Conservation (phyloP, 2,113 vertebrate genomes). For the Ageneiosus marmoratus region DNA sequence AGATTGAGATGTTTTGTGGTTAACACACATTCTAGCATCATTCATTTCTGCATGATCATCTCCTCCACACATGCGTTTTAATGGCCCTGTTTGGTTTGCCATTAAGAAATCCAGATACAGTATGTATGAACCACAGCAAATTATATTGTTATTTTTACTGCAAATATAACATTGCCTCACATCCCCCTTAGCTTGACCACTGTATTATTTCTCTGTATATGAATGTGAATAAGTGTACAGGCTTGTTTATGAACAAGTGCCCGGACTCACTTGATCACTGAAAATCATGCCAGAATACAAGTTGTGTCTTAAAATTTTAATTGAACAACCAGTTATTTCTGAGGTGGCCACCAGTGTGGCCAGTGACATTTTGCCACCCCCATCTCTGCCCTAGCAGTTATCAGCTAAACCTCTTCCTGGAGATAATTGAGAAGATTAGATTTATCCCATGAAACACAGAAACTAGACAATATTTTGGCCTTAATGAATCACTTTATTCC, state of each 20-base stretch:
- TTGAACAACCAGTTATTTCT: background rate
- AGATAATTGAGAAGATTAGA: conserved; percentile 41
- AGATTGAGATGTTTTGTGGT: background rate
- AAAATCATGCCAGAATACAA: background rate
- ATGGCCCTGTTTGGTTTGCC: background rate
- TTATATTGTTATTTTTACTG: background rate
- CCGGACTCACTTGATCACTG: background rate
- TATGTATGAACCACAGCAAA: too few relatives aligned
- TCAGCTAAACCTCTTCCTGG: background rate
- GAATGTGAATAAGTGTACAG: background rate
- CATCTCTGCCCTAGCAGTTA: background rate
- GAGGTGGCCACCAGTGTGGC: background rate
- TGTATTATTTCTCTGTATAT: background rate
- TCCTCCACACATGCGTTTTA: background rate
- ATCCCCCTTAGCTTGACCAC: background rate
- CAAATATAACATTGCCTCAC: background rate
- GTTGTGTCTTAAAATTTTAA: background rate
- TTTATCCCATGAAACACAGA: conserved; percentile 10
- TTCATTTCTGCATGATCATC: background rate
- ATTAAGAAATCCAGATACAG: background rate
- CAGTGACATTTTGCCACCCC: background rate
- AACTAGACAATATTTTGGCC: conserved; percentile 58
- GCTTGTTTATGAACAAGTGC: background rate
- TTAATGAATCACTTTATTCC: conserved; percentile 59
- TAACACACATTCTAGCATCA: background rate